Evolutionary conservation across 2,113 vertebrate genomes (phyloP).

Genomic region (Agelaius phoeniceus): DNA sequence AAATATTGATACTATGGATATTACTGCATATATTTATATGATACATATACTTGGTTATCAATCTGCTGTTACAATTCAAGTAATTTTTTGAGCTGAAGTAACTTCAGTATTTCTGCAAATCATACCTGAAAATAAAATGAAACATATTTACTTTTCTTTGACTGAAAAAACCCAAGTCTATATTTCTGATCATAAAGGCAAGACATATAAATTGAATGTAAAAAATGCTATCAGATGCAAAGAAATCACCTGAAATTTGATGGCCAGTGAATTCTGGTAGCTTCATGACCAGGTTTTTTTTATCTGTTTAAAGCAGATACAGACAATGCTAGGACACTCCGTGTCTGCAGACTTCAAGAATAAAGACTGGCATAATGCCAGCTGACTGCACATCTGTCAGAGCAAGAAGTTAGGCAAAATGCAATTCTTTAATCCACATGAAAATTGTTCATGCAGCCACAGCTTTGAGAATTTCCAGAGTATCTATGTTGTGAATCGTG

Average conservation of each 20-base stretch:
- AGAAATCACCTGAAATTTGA: neutral
- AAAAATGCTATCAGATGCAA: neutral
- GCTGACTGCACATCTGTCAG: neutral
- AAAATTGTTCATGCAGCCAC: neutral
- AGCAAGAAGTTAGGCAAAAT: neutral
- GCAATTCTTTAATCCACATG: neutral
- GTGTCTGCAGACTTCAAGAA: neutral
- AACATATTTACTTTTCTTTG: neutral
- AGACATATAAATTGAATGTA: neutral
- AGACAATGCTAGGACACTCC: neutral
- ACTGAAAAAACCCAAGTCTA: neutral
- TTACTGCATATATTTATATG: neutral
- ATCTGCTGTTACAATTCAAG: neutral
- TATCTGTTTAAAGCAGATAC: neutral
- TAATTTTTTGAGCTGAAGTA: neutral
- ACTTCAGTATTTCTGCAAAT: neutral
- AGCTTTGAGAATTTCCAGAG: neutral
- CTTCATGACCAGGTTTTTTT: neutral
- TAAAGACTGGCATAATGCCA: neutral
- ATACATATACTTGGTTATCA: neutral
- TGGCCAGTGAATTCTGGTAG: neutral
- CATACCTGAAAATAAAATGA: neutral
- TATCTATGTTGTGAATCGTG: neutral
- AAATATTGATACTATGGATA: neutral
- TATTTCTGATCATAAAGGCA: neutral